phyloP scores from a whole-genome alignment of 2,888 invertebrate species.

The Leptinotarsa tumamoca region DNA sequence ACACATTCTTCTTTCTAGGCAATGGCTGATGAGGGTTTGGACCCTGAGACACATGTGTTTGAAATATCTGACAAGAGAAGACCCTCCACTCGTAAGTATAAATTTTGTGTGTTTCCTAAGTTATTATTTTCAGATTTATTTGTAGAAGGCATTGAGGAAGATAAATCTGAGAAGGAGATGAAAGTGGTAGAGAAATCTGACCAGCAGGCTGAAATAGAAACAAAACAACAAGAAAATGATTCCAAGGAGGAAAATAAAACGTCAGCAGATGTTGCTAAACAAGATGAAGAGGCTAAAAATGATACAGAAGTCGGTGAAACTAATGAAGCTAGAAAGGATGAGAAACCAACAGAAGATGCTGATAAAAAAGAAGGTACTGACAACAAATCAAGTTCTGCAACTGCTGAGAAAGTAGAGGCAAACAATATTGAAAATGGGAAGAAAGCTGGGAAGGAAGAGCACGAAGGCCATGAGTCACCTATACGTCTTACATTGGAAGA shows the following conservation, averaged over 20 bases:
- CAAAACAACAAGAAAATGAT: conserved; percentile 40
- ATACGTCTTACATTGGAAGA: conserved; percentile 61
- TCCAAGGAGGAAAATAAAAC: conserved; percentile 48
- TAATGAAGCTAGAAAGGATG: background rate
- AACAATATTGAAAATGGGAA: conserved; percentile 19
- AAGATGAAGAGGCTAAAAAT: conserved; percentile 29
- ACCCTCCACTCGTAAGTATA: conserved; percentile 41
- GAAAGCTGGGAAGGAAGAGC: conserved; percentile 30
- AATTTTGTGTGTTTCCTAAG: background rate
- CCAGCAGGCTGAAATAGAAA: conserved; percentile 34
- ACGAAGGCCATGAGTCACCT: conserved; percentile 52
- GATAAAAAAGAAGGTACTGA: conserved; percentile 41
- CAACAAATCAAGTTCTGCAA: background rate
- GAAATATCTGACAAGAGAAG: conserved; percentile 62
- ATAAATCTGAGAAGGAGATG: conserved; percentile 44
- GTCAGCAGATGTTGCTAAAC: conserved; percentile 50
- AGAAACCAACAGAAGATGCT: conserved; percentile 4
- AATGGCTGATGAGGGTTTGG: conserved; percentile 76
- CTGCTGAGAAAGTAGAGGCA: conserved; percentile 25
- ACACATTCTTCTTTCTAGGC: conserved; percentile 66
- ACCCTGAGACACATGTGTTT: conserved; percentile 80
- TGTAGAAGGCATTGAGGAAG: conserved; percentile 38
- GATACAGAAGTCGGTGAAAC: background rate
- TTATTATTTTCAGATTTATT: conserved; percentile 24
- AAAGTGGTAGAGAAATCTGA: conserved; percentile 46